Percentiles rank a stretch among this genome's conserved stretches.
Evolutionary conservation across 1,140 invertebrate genomes (phyloP).

Genomic region (Pogonomyrmex californicus): DNA sequence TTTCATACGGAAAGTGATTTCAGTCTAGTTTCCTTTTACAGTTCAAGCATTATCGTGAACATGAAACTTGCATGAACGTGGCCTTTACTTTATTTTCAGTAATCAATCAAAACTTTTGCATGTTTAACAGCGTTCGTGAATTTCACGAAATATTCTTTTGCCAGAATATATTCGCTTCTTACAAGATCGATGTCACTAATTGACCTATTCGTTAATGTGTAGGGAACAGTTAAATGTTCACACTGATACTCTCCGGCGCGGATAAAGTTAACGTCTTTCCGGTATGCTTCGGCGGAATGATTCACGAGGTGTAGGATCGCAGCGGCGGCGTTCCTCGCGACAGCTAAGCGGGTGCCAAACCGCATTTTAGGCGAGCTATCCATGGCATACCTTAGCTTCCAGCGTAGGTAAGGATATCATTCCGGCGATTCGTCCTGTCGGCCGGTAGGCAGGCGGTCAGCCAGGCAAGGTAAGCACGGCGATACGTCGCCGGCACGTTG

Average conservation of each 20-base stretch:
- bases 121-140: neutral
- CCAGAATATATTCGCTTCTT: neutral
- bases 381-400: constrained; percentile 69
- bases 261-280: constrained; percentile 37
- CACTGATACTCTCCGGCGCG: neutral
- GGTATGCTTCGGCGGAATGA: constrained; percentile 6
- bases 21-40: constrained; percentile 17
- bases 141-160: neutral
- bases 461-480: neutral
- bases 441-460: constrained; percentile 5
- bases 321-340: constrained; percentile 58
- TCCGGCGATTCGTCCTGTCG: constrained; percentile 41
- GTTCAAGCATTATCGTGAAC: constrained; percentile 17
- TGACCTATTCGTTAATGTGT: neutral
- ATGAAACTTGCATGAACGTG: neutral
- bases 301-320: constrained; percentile 35
- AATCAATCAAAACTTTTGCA: neutral
- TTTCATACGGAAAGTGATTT: neutral
- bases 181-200: neutral
- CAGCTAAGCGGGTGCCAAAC: constrained; percentile 68
- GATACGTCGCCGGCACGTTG: constrained; percentile 36
- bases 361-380: constrained; percentile 77
- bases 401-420: constrained; percentile 69
- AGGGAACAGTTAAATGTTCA: neutral
- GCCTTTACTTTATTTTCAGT: constrained; percentile 3